Evolutionary conservation across 2,888 invertebrate species (phyloP).

Genomic region (Nemoura dubitans): DNA sequence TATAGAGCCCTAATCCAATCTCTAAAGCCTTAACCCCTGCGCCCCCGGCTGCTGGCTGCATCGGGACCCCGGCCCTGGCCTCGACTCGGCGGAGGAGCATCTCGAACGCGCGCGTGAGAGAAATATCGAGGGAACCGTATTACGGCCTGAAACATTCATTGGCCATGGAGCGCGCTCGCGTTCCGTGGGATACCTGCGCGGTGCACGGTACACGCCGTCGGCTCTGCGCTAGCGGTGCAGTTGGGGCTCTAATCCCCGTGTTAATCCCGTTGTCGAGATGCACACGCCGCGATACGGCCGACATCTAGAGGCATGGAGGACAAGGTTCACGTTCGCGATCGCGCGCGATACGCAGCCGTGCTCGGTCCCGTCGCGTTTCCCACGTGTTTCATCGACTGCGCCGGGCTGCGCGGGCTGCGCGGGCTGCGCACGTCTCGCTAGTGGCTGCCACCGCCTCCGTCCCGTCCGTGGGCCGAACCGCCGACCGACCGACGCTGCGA

Average conservation of each 20-base stretch:
- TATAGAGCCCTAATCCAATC: slow-evolving; percentile 25
- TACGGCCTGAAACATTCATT: slow-evolving; percentile 22
- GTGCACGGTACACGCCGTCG: too few species aligned
- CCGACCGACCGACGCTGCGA: not conserved
- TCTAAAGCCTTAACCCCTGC: slow-evolving; percentile 12
- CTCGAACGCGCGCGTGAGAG: not conserved
- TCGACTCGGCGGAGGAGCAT: too few species aligned
- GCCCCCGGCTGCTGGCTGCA: too few species aligned
- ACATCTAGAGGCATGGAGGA: not conserved
- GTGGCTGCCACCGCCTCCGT: slow-evolving; percentile 16
- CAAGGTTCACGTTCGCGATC: not conserved
- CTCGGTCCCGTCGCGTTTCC: not conserved
- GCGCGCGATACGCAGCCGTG: not conserved
- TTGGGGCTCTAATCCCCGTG: not conserved
- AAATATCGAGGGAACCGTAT: slow-evolving; percentile 13
- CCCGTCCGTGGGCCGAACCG: not conserved
- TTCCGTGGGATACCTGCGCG: not conserved
- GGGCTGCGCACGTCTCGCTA: not conserved
- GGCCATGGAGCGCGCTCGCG: not conserved
- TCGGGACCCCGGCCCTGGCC: not conserved
- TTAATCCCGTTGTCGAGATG: slow-evolving; percentile 21
- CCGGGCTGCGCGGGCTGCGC: not conserved
- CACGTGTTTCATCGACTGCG: not conserved
- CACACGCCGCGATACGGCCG: not conserved
- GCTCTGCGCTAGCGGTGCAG: not conserved